A percentile compares a stretch with the other conserved stretches of the same genome.
These are phyloP conservation scores for Cebus imitator DNA, from an alignment of 2,113 vertebrate genomes.

Conservation along the genomic window DNA sequence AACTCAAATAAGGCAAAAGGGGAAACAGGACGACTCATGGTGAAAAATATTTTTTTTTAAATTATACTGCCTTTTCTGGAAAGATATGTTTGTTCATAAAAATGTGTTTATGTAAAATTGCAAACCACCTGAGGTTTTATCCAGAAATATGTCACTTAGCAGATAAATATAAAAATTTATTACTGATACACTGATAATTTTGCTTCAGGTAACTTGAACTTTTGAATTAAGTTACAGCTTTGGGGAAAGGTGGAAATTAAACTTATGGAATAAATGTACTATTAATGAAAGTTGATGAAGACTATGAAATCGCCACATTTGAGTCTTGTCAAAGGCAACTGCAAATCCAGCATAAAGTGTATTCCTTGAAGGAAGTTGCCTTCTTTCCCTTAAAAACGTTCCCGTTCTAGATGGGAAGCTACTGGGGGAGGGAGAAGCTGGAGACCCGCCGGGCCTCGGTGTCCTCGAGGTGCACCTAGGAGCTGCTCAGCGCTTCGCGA, in stretches of 20 bases:
- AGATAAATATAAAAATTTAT: neutral
- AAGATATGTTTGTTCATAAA: neutral
- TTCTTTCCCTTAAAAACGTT: neutral
- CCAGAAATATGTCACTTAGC: neutral
- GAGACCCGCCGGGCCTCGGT: neutral
- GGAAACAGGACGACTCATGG: neutral
- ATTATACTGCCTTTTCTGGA: neutral
- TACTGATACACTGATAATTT: neutral
- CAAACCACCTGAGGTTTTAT: neutral
- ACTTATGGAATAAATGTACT: fast-evolving
- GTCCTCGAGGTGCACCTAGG: neutral
- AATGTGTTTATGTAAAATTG: neutral
- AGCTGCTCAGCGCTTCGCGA: too few species aligned
- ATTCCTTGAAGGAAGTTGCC: neutral
- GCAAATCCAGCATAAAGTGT: neutral
- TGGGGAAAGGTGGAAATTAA: neutral
- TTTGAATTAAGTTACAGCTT: neutral
- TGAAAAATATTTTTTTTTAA: neutral
- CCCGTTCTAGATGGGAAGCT: neutral
- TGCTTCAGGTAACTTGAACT: neutral
- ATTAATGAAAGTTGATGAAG: fast-evolving
- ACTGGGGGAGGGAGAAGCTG: too few species aligned
- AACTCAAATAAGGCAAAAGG: neutral
- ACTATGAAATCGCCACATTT: fast-evolving
- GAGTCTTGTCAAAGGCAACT: neutral